These are phyloP conservation scores for Alitta virens DNA, from an alignment of 2,888 invertebrate genomes.

Conservation along the genomic window DNA sequence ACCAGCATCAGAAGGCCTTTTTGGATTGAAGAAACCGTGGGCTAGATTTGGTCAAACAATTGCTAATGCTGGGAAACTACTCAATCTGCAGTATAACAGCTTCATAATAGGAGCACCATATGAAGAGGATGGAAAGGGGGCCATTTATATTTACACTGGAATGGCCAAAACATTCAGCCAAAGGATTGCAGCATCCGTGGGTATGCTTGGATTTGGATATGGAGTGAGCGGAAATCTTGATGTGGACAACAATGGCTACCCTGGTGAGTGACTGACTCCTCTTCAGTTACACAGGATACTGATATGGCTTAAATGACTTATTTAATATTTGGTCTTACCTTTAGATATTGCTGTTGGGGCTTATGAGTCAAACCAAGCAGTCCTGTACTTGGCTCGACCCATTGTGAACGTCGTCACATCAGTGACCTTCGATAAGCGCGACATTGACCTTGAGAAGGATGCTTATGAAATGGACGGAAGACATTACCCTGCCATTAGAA, in stretches of 20 bases:
- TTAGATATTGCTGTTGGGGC: constrained; percentile 7
- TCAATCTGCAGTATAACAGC: too few relatives aligned
- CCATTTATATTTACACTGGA: constrained; percentile 7
- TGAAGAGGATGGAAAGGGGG: constrained; percentile 24
- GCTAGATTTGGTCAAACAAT: too few relatives aligned
- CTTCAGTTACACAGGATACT: too few relatives aligned
- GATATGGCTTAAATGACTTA: too few relatives aligned
- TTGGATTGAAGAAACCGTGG: too few relatives aligned
- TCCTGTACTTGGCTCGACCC: neutral
- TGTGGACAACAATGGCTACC: neutral
- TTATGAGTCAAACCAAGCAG: constrained; percentile 2
- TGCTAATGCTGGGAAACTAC: too few relatives aligned
- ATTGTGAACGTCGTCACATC: neutral
- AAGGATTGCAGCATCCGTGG: neutral
- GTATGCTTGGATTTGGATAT: constrained; percentile 8
- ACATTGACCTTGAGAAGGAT: too few relatives aligned
- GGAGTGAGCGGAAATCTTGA: neutral
- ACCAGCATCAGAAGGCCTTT: too few relatives aligned
- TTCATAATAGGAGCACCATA: constrained; percentile 32
- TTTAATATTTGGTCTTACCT: too few relatives aligned
- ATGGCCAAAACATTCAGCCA: neutral
- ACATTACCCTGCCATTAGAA: too few relatives aligned
- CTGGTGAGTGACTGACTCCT: too few relatives aligned
- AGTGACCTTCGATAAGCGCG: neutral
- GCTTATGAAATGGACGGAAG: too few relatives aligned